Base-by-base conservation (phyloP, 2,888 invertebrate genomes). In the Seira sanloemensis region DNA sequence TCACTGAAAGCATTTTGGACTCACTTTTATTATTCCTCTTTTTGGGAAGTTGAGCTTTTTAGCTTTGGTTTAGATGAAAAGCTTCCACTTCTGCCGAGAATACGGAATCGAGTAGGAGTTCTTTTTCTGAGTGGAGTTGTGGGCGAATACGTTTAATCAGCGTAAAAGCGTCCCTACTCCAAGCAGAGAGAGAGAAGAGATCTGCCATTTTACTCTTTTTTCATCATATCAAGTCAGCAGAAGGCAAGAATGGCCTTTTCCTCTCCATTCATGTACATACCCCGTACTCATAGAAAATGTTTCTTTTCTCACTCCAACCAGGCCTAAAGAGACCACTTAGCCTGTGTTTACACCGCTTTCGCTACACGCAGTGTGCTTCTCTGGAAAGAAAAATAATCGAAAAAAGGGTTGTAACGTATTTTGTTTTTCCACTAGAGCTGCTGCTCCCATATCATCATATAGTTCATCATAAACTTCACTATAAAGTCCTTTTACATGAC, bases 121-220 rank as follows among this genome's bases (percentile, higher is more conserved):
- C 12, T 12, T 4, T 37, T 37, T 37, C 37, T 23, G 66, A 23
- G 7, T 54, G 23, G 9, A 23, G n/a, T 50, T 75, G 23, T 25
- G 16, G 65, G 18, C 12, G 74, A 26, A 21, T 62, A 24, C 37
- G 75, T 75, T 75, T 75, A 75, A 75, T 75, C 75, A 75, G 65
- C 58, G 75, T 75, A 75, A 75, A 75, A 75, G 75, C 75, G 75
- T 50, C 50, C n/a, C 50, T 50, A 2, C 2, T 50, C 2, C 50
- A 7, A 50, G 50, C 50, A 12, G 16, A 50, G n/a, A 50, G 16
- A 50, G 50, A 18, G n/a, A n/a, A 50, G 16, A 50, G 50, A 50
- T 50, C n/a, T 50, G 50, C 50, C 50, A 50, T 50, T 50, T 50
- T 18, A 50, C 50, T 50, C 50, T 50, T 50, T 12, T 16, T 50